These are phyloP conservation scores for Takifugu ocellatus DNA, from an alignment of 2,797 vertebrate species.

Conservation along the genomic window DNA sequence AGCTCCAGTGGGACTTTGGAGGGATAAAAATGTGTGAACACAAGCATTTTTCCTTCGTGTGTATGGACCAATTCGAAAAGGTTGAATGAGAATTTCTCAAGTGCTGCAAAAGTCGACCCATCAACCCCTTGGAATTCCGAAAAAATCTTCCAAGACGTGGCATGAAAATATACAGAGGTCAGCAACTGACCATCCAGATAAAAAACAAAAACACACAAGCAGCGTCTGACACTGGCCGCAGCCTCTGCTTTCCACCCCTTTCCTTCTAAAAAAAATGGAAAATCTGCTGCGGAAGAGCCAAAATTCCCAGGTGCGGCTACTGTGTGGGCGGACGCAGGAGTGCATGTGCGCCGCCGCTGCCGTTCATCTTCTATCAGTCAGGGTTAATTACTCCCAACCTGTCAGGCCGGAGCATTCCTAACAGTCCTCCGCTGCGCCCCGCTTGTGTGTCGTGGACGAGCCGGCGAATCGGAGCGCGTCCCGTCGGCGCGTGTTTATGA, in stretches of 20 bases:
- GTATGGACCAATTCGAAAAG: too few species aligned
- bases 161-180: neutral
- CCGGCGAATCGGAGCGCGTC: constrained; percentile 33
- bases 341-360: constrained; percentile 28
- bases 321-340: constrained; percentile 35
- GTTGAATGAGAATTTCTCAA: too few species aligned
- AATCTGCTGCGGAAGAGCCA: constrained; percentile 69
- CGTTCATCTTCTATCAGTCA: constrained; percentile 80
- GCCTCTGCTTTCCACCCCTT: constrained; percentile 38
- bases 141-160: neutral
- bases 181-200: constrained; percentile 13
- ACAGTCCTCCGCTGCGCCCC: constrained; percentile 48
- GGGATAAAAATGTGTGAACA: constrained; percentile 11
- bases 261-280: constrained; percentile 53
- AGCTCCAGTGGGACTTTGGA: constrained; percentile 40
- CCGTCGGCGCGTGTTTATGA: constrained; percentile 59
- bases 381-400: constrained; percentile 78
- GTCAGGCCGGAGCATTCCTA: constrained; percentile 72
- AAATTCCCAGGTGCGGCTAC: constrained; percentile 81
- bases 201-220: constrained; percentile 20
- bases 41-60: constrained; percentile 14
- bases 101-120: too few species aligned
- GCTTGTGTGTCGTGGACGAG: constrained; percentile 27
- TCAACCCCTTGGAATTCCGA: constrained; percentile 3
- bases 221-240: constrained; percentile 30